Base-by-base conservation (phyloP, 2,113 vertebrate species). In the Nerophis lumbriciformis region DNA sequence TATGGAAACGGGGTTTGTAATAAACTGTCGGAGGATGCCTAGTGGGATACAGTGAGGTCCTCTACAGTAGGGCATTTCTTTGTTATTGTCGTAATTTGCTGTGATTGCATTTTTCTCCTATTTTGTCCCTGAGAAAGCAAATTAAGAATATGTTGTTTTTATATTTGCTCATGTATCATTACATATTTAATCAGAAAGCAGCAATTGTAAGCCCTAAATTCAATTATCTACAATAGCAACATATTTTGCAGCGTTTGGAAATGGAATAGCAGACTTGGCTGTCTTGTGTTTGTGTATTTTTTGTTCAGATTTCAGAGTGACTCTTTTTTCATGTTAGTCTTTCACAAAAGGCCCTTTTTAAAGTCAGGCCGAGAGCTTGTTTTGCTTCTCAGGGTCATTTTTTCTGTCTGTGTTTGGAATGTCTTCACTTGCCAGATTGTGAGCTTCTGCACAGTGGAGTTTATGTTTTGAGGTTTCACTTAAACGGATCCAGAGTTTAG, bases 401-500 rank as follows among this genome's bases (percentile, higher is more conserved):
- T 70, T 64, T 48, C 66, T 65, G 50, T 63, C 42, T 2, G 15
- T 59, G 53, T 2, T 48, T 71, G 62, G 63, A 78, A 74, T 74
- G 56, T 56, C 51, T 51, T 71, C 68, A 59, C 74, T 73, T 62
- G 42, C 52, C 53, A 6, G 63, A 65, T 36, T 75, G 36, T 61
- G 53, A 50, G 51, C 53, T 71, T 78, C 69, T 75, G 66, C 68
- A 50, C 70, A 7, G 50, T 57, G 80, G n/a, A 60, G 72, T 76
- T 83, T 72, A 13, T 68, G 73, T 71, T 83, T 70, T 59, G 75
- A 82, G 75, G 72, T 47, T 71, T 68, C 5, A 7, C 75, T 45
- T 81, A 79, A 82, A 82, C 74, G 21, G 79, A 82, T 81, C 79
- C 85, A 86, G 75, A 83, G 66, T 79, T 77, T 78, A 77, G 87